Percentiles rank a stretch among this genome's conserved stretches.
Conservation (phyloP, 2,797 vertebrate genomes). For the Enteromius argenteus region DNA sequence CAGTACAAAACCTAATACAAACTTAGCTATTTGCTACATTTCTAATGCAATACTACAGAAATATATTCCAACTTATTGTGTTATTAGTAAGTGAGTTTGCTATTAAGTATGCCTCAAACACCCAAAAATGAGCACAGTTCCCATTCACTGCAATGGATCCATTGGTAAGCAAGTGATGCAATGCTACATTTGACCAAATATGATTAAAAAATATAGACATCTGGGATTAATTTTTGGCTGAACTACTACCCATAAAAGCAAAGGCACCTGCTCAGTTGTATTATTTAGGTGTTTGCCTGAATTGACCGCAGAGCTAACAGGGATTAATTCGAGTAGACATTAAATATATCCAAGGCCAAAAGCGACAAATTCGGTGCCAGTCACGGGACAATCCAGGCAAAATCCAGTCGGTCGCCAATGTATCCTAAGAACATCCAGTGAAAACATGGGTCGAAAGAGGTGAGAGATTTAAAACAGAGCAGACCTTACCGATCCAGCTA, state of each 20-base stretch:
- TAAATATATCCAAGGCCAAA: not conserved
- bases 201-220: too few species aligned
- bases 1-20: not conserved
- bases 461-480: not conserved
- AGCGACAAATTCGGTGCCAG: not conserved
- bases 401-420: not conserved
- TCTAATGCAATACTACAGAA: too few species aligned
- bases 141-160: not conserved
- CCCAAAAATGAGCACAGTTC: not conserved
- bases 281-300: conserved; percentile 21
- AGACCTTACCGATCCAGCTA: not conserved
- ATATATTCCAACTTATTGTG: not conserved
- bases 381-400: conserved; percentile 20
- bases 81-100: too few species aligned
- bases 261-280: not conserved
- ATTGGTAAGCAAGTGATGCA: too few species aligned
- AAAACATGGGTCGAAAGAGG: not conserved
- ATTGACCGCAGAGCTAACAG: not conserved
- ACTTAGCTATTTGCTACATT: too few species aligned
- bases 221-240: too few species aligned
- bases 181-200: too few species aligned
- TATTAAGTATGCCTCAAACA: not conserved
- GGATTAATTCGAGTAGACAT: not conserved
- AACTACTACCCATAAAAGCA: not conserved
- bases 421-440: not conserved